Evolutionary conservation across 2,797 vertebrate genomes (phyloP).

Genomic region (Sebastes nivosus): DNA sequence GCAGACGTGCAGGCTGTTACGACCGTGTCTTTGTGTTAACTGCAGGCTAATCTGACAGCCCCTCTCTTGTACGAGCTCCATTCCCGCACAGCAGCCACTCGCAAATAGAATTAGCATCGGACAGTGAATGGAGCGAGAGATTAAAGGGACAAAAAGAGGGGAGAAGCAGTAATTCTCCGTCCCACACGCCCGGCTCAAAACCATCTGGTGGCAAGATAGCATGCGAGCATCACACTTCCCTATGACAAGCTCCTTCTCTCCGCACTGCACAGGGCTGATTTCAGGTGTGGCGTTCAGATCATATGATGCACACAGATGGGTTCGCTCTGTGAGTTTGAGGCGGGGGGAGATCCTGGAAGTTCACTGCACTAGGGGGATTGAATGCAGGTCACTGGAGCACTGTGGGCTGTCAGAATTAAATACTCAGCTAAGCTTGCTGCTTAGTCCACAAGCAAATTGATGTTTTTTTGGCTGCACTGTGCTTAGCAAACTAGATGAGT

Average conservation of each 20-base stretch:
- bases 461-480: neutral
- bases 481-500: neutral
- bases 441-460: constrained; percentile 26
- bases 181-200: constrained; percentile 30
- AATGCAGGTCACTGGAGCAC: constrained; percentile 73
- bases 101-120: constrained; percentile 64
- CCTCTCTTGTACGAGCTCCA: constrained; percentile 20
- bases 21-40: constrained; percentile 45
- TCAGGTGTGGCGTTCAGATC: constrained; percentile 30
- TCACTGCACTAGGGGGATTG: constrained; percentile 24
- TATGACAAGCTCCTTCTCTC: neutral
- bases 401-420: constrained; percentile 49
- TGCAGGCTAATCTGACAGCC: constrained; percentile 58
- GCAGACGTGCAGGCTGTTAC: constrained; percentile 15
- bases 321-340: neutral
- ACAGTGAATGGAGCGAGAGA: constrained; percentile 54
- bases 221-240: constrained; percentile 16
- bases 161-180: constrained; percentile 47
- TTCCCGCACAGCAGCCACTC: constrained; percentile 45
- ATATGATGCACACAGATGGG: constrained; percentile 18
- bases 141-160: constrained; percentile 40
- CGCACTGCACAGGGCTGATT: neutral
- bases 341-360: constrained; percentile 21
- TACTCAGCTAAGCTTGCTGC: constrained; percentile 41
- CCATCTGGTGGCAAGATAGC: constrained; percentile 55